Conservation (phyloP, 2,113 vertebrate species). For the Pungitius pungitius region DNA sequence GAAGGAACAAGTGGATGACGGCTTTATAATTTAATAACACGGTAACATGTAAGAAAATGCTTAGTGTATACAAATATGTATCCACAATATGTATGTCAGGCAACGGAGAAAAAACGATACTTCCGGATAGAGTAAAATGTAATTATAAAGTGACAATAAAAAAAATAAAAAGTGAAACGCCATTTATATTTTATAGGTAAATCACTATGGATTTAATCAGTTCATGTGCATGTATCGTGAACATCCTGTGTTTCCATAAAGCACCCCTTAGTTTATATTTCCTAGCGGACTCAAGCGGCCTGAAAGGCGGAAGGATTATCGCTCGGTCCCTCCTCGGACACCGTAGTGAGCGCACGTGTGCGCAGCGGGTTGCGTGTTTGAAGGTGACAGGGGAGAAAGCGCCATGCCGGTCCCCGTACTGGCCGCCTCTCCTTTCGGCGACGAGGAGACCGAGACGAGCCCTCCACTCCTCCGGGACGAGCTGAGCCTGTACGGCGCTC, state of each 20-base stretch:
- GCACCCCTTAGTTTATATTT: not conserved
- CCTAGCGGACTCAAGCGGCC: not conserved
- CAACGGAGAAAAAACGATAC: not conserved
- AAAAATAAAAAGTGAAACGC: not conserved
- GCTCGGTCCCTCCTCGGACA: slow-evolving; percentile 37
- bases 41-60: not conserved
- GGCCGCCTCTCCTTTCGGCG: slow-evolving; percentile 39
- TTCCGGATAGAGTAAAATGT: not conserved
- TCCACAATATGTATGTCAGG: not conserved
- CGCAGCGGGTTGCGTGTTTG: slow-evolving; percentile 44
- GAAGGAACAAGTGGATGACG: no score
- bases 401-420: slow-evolving; percentile 52
- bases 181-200: no score
- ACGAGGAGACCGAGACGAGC: not conserved
- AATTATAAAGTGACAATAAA: not conserved
- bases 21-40: not conserved
- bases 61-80: not conserved
- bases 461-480: slow-evolving; percentile 46
- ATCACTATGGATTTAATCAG: no score
- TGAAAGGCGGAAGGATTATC: not conserved
- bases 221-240: not conserved
- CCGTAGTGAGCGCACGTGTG: slow-evolving; percentile 58
- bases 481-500: slow-evolving; percentile 60
- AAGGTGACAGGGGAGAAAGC: slow-evolving; percentile 67
- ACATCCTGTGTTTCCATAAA: not conserved